Evolutionary conservation across 2,113 vertebrate species (phyloP), one percentile per base, ranked within the genome.

Genomic region (Henicopernis longicauda): DNA sequence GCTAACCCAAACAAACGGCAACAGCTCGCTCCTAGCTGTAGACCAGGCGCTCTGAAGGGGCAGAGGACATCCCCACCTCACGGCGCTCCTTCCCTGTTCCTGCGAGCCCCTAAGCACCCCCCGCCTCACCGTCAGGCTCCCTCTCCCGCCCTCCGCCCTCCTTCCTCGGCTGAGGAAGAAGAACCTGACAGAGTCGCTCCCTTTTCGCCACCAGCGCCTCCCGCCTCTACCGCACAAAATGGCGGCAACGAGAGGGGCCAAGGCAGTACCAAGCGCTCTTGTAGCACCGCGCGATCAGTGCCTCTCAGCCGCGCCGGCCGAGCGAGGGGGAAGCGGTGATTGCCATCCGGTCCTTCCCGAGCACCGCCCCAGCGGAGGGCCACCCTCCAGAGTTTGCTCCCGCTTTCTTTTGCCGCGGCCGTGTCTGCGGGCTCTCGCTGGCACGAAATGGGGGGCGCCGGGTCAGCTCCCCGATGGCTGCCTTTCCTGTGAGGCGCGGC

Each of bases 401-500:
- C 14, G 8, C 29, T 36, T 6, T 3, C 15, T 6, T 5, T 16
- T 8, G 22, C 49, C 6, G 13, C 16, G 10, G 70, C 5, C 0
- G 19, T 8, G 13, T 4, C 10, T 18, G 15, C 11, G 31, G 36
- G 25, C 18, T 65, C 13, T 44, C 3, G 1, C 18, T 17, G 9
- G 21, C 21, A 45, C 9, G 21, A 44, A 70, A 66, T 26, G 78
- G 58, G 45, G 67, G 66, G 10, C 32, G 14, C 4, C 1, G 22
- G 16, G 26, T 1, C 19, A 9, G 19, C 32, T 25, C 7, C 4
- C 2, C 18, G 1, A 0, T 12, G 8, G 26, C 45, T 4, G 38
- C 54, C 16, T 7, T 5, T 6, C 1, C 6, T 6, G 4, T 19
- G 66, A 76, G 61, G 47, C 4, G 19, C 5, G 9, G 42, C 36